Conservation (phyloP, 2,113 vertebrate species). For the Phaethornis superciliosus region DNA sequence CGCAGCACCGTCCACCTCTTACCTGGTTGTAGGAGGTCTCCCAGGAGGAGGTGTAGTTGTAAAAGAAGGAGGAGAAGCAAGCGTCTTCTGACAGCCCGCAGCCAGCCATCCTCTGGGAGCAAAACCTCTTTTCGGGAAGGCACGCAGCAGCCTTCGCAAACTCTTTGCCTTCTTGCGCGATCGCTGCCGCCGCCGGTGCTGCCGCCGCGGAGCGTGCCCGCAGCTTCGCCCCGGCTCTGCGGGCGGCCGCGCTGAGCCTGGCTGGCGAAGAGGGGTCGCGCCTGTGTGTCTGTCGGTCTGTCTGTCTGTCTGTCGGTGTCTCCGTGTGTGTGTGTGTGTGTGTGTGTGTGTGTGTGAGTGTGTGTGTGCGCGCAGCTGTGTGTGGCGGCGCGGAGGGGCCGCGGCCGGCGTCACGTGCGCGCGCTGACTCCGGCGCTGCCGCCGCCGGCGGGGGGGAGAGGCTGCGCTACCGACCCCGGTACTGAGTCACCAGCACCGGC, state of each 20-base stretch:
- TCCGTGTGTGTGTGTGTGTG: background rate
- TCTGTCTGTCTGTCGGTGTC: too few relatives aligned
- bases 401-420: slow-evolving; percentile 74
- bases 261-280: background rate
- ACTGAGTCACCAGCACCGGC: slow-evolving; percentile 57
- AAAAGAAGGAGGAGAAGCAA: slow-evolving; percentile 87
- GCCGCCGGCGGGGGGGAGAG: slow-evolving; percentile 56
- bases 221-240: slow-evolving; percentile 57
- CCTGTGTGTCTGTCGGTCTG: too few relatives aligned
- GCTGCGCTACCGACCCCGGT: slow-evolving; percentile 59
- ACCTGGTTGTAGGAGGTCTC: slow-evolving; percentile 93
- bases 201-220: slow-evolving; percentile 47
- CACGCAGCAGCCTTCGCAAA: slow-evolving; percentile 58
- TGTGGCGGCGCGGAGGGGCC: slow-evolving; percentile 69
- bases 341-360: background rate
- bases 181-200: slow-evolving; percentile 32
- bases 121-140: slow-evolving; percentile 21
- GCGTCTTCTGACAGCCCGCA: slow-evolving; percentile 89
- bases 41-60: slow-evolving; percentile 93
- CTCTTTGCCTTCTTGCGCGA: slow-evolving; percentile 69
- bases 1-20: slow-evolving; percentile 67
- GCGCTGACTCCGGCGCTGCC: slow-evolving; percentile 62
- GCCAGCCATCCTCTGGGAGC: slow-evolving; percentile 86
- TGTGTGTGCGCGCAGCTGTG: slow-evolving; percentile 66
- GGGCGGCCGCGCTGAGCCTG: background rate